Evolutionary conservation across 2,797 vertebrate genomes (phyloP).

Genomic region (Eospalax fontanierii): DNA sequence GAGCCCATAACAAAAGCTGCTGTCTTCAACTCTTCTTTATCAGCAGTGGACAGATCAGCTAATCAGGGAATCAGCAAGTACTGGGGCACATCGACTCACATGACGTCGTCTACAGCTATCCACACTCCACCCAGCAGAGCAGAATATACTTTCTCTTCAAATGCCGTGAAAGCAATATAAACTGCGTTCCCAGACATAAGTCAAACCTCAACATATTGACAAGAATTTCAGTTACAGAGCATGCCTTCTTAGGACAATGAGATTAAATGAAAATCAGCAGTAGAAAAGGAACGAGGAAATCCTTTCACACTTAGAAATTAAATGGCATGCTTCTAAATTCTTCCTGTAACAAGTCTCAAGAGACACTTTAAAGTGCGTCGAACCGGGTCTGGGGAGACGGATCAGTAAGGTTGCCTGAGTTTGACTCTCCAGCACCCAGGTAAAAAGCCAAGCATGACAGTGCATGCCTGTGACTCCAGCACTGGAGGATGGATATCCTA

Average conservation of each 20-base stretch:
- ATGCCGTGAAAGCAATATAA: neutral
- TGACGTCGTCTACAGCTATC: neutral
- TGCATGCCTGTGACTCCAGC: too few species aligned
- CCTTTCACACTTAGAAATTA: neutral
- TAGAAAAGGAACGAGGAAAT: constrained; percentile 14
- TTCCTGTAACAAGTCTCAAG: neutral
- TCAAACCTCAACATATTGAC: neutral
- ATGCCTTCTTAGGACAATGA: neutral
- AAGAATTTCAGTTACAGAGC: neutral
- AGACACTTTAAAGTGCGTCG: neutral
- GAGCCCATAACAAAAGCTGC: neutral
- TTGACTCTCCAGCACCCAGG: too few species aligned
- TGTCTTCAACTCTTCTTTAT: neutral
- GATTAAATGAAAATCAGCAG: neutral
- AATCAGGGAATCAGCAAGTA: neutral
- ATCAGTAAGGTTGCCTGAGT: too few species aligned
- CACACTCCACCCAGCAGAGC: neutral
- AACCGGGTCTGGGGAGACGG: too few species aligned
- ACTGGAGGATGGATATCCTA: too few species aligned
- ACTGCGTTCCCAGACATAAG: neutral
- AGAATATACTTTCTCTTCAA: neutral
- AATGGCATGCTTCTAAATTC: neutral
- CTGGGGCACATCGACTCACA: neutral
- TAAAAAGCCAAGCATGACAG: too few species aligned
- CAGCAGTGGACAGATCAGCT: neutral